These are phyloP conservation scores for Drosophila auraria DNA, from an alignment of 1,140 invertebrate species.

Conservation along the genomic window DNA sequence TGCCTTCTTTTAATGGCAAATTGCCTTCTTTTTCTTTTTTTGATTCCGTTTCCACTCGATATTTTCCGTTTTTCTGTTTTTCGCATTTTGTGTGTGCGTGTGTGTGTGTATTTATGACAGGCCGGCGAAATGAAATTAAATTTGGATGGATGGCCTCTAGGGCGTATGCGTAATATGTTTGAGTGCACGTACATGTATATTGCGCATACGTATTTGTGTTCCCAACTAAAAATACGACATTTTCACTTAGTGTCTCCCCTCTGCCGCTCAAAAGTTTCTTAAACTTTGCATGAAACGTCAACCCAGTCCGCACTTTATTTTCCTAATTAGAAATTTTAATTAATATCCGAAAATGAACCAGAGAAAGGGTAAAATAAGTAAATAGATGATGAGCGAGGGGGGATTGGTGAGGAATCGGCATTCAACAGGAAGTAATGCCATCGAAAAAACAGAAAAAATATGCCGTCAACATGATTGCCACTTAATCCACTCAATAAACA, in stretches of 20 bases:
- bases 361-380: neutral
- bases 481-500: conserved; percentile 49
- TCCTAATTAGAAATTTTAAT: conserved; percentile 45
- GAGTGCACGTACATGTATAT: conserved; percentile 10
- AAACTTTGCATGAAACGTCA: conserved; percentile 27
- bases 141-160: conserved; percentile 54
- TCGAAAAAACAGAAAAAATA: neutral
- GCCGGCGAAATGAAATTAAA: conserved; percentile 54
- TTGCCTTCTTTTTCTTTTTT: conserved; percentile 20
- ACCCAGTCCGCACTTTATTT: conserved; percentile 3
- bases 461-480: conserved; percentile 35
- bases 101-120: conserved; percentile 56
- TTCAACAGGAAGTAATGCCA: conserved; percentile 22
- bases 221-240: conserved; percentile 46
- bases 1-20: conserved; percentile 11
- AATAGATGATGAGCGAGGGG: neutral
- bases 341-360: conserved; percentile 28
- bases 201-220: conserved; percentile 7
- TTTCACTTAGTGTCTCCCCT: conserved; percentile 16
- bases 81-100: conserved; percentile 48
- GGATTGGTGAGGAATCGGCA: neutral
- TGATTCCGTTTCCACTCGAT: conserved; percentile 1
- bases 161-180: conserved; percentile 67
- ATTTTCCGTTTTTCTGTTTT: conserved; percentile 26
- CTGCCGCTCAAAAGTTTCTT: conserved; percentile 24